phyloP scores from a whole-genome alignment of 2,888 invertebrate genomes.

The Chrysodeixis includens region DNA sequence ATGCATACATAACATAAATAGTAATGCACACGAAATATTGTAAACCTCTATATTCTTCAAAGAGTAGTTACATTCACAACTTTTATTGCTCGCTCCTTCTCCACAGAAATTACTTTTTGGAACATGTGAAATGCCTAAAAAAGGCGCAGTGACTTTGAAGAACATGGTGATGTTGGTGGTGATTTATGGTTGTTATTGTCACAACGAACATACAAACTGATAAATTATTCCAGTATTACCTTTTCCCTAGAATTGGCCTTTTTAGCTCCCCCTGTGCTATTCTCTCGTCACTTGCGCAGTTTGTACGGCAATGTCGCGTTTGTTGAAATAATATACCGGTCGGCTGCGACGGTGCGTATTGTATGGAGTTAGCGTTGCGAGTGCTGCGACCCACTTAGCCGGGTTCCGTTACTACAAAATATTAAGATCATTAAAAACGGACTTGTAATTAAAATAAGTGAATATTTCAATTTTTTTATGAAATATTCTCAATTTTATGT shows the following conservation, averaged over 20 bases:
- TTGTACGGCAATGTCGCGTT: slow-evolving; percentile 28
- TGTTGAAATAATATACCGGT: slow-evolving; percentile 34
- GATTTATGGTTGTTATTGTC: no score
- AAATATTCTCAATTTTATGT: no score
- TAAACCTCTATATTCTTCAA: no score
- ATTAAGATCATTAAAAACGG: slow-evolving; percentile 1
- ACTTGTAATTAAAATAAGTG: neutral
- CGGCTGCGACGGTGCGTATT: slow-evolving; percentile 29
- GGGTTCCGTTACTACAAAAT: slow-evolving; percentile 6
- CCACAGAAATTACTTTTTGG: no score
- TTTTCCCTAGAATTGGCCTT: neutral
- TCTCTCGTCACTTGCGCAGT: slow-evolving; percentile 30
- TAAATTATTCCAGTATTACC: neutral
- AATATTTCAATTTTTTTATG: no score
- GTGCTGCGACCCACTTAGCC: slow-evolving; percentile 13
- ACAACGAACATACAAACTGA: neutral
- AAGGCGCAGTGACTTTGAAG: no score
- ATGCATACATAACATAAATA: no score
- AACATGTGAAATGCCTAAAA: no score
- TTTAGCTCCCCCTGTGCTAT: slow-evolving; percentile 1
- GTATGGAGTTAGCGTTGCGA: slow-evolving; percentile 13
- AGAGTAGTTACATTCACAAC: no score
- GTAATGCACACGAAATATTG: no score
- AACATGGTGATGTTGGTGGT: no score
- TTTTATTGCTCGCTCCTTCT: no score